Base-by-base conservation (phyloP, 2,797 vertebrate genomes). In the Diplodus puntazzo region DNA sequence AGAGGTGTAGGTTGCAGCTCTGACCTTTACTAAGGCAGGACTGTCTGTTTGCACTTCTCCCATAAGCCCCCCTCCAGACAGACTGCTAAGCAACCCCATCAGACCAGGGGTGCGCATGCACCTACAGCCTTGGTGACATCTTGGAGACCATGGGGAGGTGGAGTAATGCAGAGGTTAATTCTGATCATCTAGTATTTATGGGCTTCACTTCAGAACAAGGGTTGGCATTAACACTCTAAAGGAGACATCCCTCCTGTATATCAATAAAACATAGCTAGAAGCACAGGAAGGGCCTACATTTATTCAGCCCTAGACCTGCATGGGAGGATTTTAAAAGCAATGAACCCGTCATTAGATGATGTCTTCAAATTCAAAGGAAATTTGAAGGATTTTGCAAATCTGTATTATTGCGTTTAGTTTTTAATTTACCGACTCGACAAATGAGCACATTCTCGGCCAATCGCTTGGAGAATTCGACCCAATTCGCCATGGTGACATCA, bases 201-300 rank as follows among this genome's bases (percentile, higher is more conserved):
- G 92, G 89, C 89, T 88, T 86, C 90, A 87, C 92, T 94, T 92
- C 86, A 93, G 94, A 95, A 95, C 94, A 94, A 94, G 94, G 90
- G 89, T 93, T 91, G 91, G 92, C 92, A 95, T 95, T 95, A 96
- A 93, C 92, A 92, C 94, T 94, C 92, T 90, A 95, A 95, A 95
- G 89, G 89, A 93, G 89, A 95, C 90, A 83, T 92, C 85, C 87
- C 89, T 88, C 78, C 88, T 92, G 90, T 90, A 92, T 93, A 95
- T 96, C 93, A 96, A 95, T 96, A 96, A 96, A 95, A 95, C 87
- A 95, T 95, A 78, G 81, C 55, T 64, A 73, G 86, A 80, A 87
- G 88, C 88, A 84, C 85, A 73, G 89, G 75, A 81, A 86, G 85
- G 84, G 82, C 73, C 78, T 85, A 90, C 90, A 76, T 90, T 86